A percentile compares a stretch with the other conserved stretches of the same genome.
These are phyloP conservation scores for Sciurus carolinensis DNA, from an alignment of 2,797 vertebrate genomes.

Conservation along the genomic window DNA sequence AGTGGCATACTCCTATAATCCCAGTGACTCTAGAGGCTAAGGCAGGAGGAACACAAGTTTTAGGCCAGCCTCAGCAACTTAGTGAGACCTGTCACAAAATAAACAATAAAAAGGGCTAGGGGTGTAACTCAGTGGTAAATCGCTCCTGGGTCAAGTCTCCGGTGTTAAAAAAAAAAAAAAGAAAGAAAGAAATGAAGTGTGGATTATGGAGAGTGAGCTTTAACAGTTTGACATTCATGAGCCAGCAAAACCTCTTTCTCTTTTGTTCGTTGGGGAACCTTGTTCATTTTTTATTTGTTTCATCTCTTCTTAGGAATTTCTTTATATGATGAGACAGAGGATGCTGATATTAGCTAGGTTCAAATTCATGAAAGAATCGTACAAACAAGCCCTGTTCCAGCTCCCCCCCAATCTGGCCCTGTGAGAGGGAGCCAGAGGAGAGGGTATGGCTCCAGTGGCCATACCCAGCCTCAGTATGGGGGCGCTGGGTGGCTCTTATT, in stretches of 20 bases:
- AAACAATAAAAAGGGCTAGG: not conserved
- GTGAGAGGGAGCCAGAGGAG: not conserved
- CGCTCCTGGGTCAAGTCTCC: too few relatives aligned
- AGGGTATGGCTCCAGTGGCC: not conserved
- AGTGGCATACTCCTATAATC: too few relatives aligned
- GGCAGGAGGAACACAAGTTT: too few relatives aligned
- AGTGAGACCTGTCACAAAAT: not conserved
- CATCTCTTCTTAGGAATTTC: slow-evolving; percentile 49
- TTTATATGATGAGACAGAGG: not conserved
- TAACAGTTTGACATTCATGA: not conserved
- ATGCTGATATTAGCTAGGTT: not conserved
- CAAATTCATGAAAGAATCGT: not conserved
- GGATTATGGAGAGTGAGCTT: not conserved
- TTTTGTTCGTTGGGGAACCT: not conserved
- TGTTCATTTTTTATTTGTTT: not conserved
- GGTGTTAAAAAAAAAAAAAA: too few relatives aligned
- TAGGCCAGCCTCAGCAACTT: not conserved
- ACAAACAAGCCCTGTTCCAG: not conserved
- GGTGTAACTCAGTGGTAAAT: too few relatives aligned
- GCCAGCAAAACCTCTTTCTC: not conserved
- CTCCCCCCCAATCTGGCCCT: too few relatives aligned
- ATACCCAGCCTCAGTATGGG: fast-evolving
- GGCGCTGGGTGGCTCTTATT: not conserved
- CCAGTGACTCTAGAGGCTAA: too few relatives aligned
- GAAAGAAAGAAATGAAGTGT: not conserved